phyloP scores from a whole-genome alignment of 1,140 invertebrate species.

The Harlomillsia oculata region DNA sequence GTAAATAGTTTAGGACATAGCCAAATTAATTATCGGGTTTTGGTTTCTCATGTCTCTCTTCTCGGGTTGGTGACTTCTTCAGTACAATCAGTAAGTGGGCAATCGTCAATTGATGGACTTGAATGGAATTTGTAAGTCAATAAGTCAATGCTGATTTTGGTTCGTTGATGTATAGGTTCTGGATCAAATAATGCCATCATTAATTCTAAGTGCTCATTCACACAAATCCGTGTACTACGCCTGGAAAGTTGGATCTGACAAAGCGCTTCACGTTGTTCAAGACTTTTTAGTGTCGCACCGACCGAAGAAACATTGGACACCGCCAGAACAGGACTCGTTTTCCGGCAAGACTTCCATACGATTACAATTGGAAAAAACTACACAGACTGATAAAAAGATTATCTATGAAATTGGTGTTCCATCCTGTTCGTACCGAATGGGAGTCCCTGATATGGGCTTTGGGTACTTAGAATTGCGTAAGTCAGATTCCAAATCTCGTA shows the following conservation, averaged over 20 bases:
- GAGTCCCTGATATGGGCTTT: slow-evolving; percentile 69
- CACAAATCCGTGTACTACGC: slow-evolving; percentile 48
- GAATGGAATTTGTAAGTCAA: background rate
- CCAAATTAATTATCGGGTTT: slow-evolving; percentile 3
- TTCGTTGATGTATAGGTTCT: slow-evolving; percentile 57
- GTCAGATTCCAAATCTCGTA: background rate
- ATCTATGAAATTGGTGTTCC: slow-evolving; percentile 76
- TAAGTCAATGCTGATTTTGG: slow-evolving; percentile 25
- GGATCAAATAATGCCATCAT: slow-evolving; percentile 56
- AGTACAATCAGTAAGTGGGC: slow-evolving; percentile 5
- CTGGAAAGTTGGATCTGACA: background rate
- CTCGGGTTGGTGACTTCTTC: slow-evolving; percentile 6
- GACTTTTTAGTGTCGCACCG: slow-evolving; percentile 15
- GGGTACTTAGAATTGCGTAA: slow-evolving; percentile 69
- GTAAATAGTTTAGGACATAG: slow-evolving; percentile 6
- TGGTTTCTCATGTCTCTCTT: slow-evolving; percentile 17
- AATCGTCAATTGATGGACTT: background rate
- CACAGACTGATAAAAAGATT: slow-evolving; percentile 1
- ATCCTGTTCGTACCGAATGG: slow-evolving; percentile 91
- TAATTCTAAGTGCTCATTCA: slow-evolving; percentile 76
- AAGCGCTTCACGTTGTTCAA: slow-evolving; percentile 46
- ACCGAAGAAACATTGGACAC: background rate
- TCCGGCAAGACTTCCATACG: background rate
- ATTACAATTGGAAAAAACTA: slow-evolving; percentile 7
- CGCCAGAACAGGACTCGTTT: background rate